Conservation (phyloP, 1,140 invertebrate species). For the Pinna nobilis region DNA sequence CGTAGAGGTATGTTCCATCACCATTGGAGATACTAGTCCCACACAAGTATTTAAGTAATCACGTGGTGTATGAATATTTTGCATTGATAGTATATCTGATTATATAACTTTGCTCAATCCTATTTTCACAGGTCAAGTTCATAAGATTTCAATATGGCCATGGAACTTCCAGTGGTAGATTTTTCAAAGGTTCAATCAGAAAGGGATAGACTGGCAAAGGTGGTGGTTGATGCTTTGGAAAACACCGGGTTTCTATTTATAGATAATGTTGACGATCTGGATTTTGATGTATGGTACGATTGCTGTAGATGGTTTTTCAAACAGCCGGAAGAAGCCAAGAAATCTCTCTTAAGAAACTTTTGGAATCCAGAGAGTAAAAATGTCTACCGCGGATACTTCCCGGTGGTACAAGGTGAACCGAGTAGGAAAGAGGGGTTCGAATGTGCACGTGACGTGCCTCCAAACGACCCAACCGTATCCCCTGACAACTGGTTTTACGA, state of each 20-base stretch:
- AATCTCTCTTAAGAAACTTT: conserved; percentile 19
- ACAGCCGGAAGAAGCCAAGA: conserved; percentile 26
- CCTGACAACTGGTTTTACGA: conserved; percentile 42
- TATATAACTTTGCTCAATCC: too few species aligned
- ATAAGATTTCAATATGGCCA: too few species aligned
- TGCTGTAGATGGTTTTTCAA: conserved; percentile 46
- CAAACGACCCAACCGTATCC: conserved; percentile 28
- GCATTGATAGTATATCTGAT: too few species aligned
- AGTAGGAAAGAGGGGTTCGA: conserved; percentile 52
- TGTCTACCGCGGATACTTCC: conserved; percentile 51
- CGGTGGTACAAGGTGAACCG: conserved; percentile 19
- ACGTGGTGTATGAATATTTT: too few species aligned
- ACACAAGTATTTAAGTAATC: too few species aligned
- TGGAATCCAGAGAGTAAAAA: conserved; percentile 43
- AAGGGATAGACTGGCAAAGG: too few species aligned
- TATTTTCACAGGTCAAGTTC: too few species aligned
- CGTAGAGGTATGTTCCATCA: too few species aligned
- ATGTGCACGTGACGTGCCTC: conserved; percentile 27
- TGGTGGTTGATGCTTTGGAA: conserved; percentile 41
- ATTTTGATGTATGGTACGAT: conserved; percentile 31
- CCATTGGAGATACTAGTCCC: too few species aligned
- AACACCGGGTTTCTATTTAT: conserved; percentile 45
- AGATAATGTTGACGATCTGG: conserved; percentile 33
- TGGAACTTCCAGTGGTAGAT: too few species aligned
- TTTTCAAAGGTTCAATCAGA: too few species aligned